Evolutionary conservation across 2,888 invertebrate species (phyloP).

Genomic region (Pyrochroa serraticornis): DNA sequence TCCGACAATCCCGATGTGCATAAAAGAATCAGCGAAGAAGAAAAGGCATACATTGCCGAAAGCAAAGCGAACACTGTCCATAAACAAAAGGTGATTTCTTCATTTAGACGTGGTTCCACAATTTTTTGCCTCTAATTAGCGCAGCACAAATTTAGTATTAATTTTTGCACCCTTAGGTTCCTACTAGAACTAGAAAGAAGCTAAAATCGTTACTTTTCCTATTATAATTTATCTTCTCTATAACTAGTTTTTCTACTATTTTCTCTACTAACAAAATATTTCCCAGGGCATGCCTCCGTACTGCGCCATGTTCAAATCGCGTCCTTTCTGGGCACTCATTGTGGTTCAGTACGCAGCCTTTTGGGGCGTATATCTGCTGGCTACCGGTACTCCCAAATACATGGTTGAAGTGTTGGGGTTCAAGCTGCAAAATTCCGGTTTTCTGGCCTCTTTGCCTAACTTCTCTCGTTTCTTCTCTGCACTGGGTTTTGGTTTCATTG

Average conservation of each 20-base stretch:
- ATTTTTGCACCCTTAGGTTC: no score
- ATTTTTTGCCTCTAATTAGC: not conserved
- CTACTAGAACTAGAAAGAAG: no score
- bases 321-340: conserved; percentile 39
- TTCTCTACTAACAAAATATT: not conserved
- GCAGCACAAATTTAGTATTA: no score
- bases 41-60: conserved; percentile 65
- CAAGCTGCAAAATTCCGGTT: conserved; percentile 41
- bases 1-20: conserved; percentile 70
- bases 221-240: no score
- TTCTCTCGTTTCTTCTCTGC: conserved; percentile 41
- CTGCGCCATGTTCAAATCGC: conserved; percentile 32
- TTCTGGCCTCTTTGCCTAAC: conserved; percentile 42
- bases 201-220: no score
- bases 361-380: conserved; percentile 39
- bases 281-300: conserved; percentile 36
- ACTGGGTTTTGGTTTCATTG: conserved; percentile 39
- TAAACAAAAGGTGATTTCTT: conserved; percentile 35
- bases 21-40: conserved; percentile 66
- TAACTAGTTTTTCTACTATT: no score
- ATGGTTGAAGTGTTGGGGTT: conserved; percentile 40
- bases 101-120: no score
- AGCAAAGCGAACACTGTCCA: conserved; percentile 39
- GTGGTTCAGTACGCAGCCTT: conserved; percentile 40
- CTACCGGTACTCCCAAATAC: conserved; percentile 39